Percentiles rank a stretch among this genome's conserved stretches.
Evolutionary conservation across 35 echinoderm and acorn worm genomes (phyloP).

Genomic region (Heliocidaris erythrogramma): DNA sequence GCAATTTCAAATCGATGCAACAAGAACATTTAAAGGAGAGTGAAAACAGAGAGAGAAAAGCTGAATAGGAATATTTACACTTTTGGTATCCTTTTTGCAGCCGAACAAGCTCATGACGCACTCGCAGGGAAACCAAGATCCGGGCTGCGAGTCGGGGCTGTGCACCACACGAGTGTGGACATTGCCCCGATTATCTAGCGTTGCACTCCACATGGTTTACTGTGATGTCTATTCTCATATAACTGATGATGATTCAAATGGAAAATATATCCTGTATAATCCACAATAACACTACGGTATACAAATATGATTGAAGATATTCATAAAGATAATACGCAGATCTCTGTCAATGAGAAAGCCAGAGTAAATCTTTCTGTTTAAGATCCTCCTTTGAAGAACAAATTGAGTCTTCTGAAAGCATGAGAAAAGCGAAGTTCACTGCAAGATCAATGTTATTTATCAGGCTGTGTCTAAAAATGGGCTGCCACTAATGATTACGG

Average conservation of each 20-base stretch:
- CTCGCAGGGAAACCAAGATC: slow-evolving; percentile 66
- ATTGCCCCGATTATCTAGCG: slow-evolving; percentile 32
- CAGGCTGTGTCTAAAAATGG: neutral
- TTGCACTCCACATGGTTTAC: slow-evolving; percentile 58
- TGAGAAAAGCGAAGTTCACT: neutral
- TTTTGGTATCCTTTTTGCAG: slow-evolving; percentile 61
- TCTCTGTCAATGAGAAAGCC: neutral
- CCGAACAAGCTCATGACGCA: slow-evolving; percentile 68
- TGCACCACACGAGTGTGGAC: slow-evolving; percentile 33
- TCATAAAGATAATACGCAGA: neutral
- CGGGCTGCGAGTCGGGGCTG: slow-evolving; percentile 52
- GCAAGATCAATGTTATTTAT: neutral
- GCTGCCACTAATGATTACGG: neutral
- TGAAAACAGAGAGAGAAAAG: neutral
- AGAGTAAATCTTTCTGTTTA: neutral
- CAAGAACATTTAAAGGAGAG: neutral
- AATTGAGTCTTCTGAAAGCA: neutral
- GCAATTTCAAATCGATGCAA: no score
- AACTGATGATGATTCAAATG: neutral
- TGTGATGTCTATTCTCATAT: neutral
- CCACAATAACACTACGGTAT: neutral
- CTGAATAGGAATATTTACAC: slow-evolving; percentile 3
- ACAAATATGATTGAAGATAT: neutral
- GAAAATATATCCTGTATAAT: slow-evolving; percentile 3
- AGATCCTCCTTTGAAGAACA: neutral